These are phyloP conservation scores for Ctenosaura bakeri DNA, from an alignment of 2,797 vertebrate genomes.

Conservation along the genomic window DNA sequence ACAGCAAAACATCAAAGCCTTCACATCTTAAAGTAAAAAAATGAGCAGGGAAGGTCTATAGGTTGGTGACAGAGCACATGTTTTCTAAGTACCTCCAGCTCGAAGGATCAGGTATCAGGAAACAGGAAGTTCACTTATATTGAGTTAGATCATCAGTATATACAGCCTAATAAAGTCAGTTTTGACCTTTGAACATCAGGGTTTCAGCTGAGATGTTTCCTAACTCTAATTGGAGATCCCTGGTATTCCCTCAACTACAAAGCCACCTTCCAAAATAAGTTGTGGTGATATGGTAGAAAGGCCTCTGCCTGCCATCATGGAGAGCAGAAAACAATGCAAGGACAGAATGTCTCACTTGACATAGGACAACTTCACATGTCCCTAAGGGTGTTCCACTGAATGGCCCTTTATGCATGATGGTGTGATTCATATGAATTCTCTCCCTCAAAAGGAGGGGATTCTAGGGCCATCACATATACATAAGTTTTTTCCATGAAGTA, in stretches of 20 bases:
- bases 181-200: too few species aligned
- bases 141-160: too few species aligned
- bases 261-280: too few species aligned
- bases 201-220: too few species aligned
- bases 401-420: not conserved
- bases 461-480: not conserved
- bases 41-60: too few species aligned
- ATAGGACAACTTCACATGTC: not conserved
- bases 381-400: not conserved
- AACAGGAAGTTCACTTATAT: not conserved
- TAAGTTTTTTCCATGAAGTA: not conserved
- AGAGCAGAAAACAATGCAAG: not conserved
- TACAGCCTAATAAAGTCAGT: too few species aligned
- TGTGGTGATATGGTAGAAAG: not conserved
- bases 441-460: not conserved
- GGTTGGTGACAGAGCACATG: too few species aligned
- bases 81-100: not conserved
- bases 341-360: not conserved
- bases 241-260: too few species aligned
- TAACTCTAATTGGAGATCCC: too few species aligned
- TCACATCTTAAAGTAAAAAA: not conserved
- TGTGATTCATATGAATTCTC: not conserved
- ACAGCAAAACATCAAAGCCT: not conserved
- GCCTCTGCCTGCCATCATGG: not conserved
- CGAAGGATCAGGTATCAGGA: not conserved